Base-by-base conservation (phyloP, 2,797 vertebrate genomes). In the Leptodactylus fallax region DNA sequence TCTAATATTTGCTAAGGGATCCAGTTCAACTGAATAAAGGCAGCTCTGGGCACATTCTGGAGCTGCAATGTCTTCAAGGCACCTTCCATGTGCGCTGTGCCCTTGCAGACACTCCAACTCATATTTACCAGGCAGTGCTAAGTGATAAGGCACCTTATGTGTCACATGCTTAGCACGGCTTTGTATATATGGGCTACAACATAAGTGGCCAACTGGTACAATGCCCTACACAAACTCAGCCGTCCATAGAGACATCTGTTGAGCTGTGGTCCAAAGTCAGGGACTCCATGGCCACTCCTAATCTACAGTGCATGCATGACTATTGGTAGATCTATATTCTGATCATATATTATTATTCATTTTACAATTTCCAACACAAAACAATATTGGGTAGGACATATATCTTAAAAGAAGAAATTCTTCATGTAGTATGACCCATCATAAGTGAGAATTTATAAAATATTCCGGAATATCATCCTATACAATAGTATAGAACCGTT, bases 31-130 rank as follows among this genome's bases (percentile, higher is more conserved):
- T 92, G 91, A 92, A 19, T 92, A 91, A 91, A 92, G 93, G 94
- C 91, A 95, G 93, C 89, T 94, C 93, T 92, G 94, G 94, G 95
- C 93, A 95, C 95, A 94, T 93, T 94, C 92, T 93, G 92, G 88
- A 94, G 91, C 90, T 92, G 83, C 90, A 91, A 92, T 90, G 89
- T 93, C 92, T 92, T 91, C 94, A 94, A 95, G 95, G 95, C 95
- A 94, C 95, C 95, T 94, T 94, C 92, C 91, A 92, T 91, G 91
- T 92, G 92, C 91, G 90, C 90, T 83, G 93, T 90, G 88, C 92
- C 93, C 91, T 88, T 85, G 47, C 21, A 80, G 45, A 72, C 45
- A 85, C 19, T 72, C 55, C 55, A 17, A 45, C 49, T 63, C 23
- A 58, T 81, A 82, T 78, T 85, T 65, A 82, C 69, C 55, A 47